phyloP scores from a whole-genome alignment of 2,113 vertebrate genomes.

The Gila orcuttii region DNA sequence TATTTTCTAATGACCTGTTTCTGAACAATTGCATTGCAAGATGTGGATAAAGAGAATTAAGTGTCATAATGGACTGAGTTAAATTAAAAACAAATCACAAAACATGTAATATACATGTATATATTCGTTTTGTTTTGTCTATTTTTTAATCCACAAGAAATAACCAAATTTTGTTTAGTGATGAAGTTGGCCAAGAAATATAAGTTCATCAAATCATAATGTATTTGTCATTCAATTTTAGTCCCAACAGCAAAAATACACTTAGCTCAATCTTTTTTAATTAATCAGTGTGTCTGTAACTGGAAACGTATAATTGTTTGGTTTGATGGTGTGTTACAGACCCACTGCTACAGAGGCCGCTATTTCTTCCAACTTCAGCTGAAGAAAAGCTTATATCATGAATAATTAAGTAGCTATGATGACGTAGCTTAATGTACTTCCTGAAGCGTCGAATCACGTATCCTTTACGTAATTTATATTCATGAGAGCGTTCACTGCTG shows the following conservation, averaged over 20 bases:
- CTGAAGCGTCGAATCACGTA: background rate
- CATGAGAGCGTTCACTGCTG: background rate
- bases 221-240: background rate
- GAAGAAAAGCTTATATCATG: background rate
- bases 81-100: background rate
- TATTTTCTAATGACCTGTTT: background rate
- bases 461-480: conserved; percentile 19
- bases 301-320: too few relatives aligned
- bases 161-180: background rate
- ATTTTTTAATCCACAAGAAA: background rate
- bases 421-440: background rate
- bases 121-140: background rate
- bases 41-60: too few relatives aligned
- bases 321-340: background rate
- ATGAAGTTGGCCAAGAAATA: background rate
- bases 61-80: background rate
- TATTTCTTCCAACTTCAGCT: background rate
- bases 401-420: too few relatives aligned
- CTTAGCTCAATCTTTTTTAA: too few relatives aligned
- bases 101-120: background rate
- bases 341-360: background rate
- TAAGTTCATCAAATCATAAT: background rate
- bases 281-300: too few relatives aligned
- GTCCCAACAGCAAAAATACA: background rate
- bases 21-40: background rate